A percentile compares a stretch with the other conserved stretches of the same genome.
Conservation (phyloP, 1,140 invertebrate genomes). For the Stenopsyche tienmushanensis region DNA sequence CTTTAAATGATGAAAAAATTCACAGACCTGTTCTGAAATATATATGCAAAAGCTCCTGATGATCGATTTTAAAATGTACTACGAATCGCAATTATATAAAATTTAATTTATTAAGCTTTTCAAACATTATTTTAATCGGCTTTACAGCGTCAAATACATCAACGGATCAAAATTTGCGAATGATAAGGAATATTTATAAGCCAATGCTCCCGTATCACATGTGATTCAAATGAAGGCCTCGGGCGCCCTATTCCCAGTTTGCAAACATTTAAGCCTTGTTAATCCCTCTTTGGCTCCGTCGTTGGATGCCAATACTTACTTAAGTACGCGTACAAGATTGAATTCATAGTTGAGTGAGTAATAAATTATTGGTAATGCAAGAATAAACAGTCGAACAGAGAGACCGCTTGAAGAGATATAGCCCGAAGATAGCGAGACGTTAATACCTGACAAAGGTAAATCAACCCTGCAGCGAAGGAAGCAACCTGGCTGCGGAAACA, state of each 20-base stretch:
- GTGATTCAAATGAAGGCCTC: too few relatives aligned
- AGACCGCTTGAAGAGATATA: slow-evolving; percentile 22
- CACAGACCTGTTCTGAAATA: too few relatives aligned
- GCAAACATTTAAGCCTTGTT: slow-evolving; percentile 15
- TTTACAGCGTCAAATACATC: too few relatives aligned
- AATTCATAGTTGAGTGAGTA: slow-evolving; percentile 25
- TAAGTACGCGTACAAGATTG: slow-evolving; percentile 14
- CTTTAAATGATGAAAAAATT: too few relatives aligned
- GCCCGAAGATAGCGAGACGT: slow-evolving; percentile 25
- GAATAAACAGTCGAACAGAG: slow-evolving; percentile 18
- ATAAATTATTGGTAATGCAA: slow-evolving; percentile 36
- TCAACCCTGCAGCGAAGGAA: neutral
- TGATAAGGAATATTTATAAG: too few relatives aligned
- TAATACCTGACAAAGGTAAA: slow-evolving; percentile 20
- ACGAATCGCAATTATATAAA: too few relatives aligned
- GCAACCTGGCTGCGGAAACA: neutral
- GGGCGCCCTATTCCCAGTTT: slow-evolving; percentile 6
- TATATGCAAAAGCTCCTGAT: too few relatives aligned
- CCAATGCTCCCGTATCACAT: too few relatives aligned
- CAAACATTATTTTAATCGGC: too few relatives aligned
- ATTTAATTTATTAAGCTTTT: too few relatives aligned
- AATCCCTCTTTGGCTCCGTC: slow-evolving; percentile 6
- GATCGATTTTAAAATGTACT: too few relatives aligned
- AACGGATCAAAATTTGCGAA: too few relatives aligned
- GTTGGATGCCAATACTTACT: slow-evolving; percentile 10